Evolutionary conservation across 2,797 vertebrate genomes (phyloP).

Genomic region (Picus viridis): DNA sequence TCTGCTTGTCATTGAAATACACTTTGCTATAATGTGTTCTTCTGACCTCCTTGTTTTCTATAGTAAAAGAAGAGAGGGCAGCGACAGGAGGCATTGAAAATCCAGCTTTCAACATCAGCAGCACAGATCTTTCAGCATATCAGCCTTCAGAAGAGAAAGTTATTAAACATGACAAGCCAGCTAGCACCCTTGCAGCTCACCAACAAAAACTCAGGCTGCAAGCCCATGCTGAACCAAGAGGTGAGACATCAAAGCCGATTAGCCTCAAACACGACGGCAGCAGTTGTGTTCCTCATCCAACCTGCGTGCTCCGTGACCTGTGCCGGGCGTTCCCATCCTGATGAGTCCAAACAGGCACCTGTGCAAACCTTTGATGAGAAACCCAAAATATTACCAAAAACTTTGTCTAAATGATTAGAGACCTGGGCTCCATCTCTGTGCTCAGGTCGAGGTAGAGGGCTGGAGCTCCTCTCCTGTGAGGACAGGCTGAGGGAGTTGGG

Average conservation of each 20-base stretch:
- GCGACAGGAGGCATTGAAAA: conserved; percentile 85
- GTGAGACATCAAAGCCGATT: conserved; percentile 92
- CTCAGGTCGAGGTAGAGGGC: background rate
- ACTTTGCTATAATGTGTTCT: conserved; percentile 74
- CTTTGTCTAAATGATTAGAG: conserved; percentile 50
- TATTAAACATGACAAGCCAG: conserved; percentile 88
- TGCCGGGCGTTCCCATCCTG: conserved; percentile 77
- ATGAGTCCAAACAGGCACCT: conserved; percentile 76
- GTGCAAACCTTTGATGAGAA: background rate
- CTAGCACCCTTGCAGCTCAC: conserved; percentile 91
- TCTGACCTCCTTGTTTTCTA: conserved; percentile 83
- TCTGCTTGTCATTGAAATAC: conserved; percentile 82
- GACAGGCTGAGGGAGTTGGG: no score
- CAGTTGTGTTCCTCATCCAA: conserved; percentile 82
- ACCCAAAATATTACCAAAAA: background rate
- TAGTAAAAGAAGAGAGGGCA: conserved; percentile 80
- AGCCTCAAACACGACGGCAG: conserved; percentile 84
- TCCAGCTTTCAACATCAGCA: conserved; percentile 86
- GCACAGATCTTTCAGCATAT: conserved; percentile 82
- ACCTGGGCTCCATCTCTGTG: accelerated
- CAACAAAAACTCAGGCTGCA: conserved; percentile 86
- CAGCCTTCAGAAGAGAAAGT: conserved; percentile 83
- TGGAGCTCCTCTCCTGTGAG: no score
- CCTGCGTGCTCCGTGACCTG: conserved; percentile 68
- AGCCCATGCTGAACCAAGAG: conserved; percentile 88